Percentiles rank a stretch among this genome's conserved stretches.
These are phyloP conservation scores for Cochlearius cochlearius DNA, from an alignment of 2,113 vertebrate species.

Conservation along the genomic window DNA sequence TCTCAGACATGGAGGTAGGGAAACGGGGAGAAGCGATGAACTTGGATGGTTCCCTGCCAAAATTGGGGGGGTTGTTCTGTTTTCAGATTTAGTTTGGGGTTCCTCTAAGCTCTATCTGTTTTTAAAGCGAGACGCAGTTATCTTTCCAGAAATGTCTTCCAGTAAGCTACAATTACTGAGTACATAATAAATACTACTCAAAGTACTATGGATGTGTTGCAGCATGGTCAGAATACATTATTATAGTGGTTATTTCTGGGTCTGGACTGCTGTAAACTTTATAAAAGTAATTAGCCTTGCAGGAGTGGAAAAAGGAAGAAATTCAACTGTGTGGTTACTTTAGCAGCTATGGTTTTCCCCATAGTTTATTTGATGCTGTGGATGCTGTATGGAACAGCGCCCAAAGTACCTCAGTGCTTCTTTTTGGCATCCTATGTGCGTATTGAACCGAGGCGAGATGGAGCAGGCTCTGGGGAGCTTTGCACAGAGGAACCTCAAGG, in stretches of 20 bases:
- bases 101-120: background rate
- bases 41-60: background rate
- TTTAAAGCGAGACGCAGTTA: background rate
- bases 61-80: background rate
- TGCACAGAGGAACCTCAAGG: background rate
- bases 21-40: background rate
- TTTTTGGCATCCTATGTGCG: background rate
- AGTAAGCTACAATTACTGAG: background rate
- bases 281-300: background rate
- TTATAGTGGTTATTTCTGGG: background rate
- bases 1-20: accelerated
- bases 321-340: background rate
- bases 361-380: background rate
- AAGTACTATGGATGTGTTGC: background rate
- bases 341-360: background rate
- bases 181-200: background rate
- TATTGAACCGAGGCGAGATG: accelerated
- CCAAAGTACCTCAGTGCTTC: background rate
- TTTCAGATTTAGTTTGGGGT: background rate
- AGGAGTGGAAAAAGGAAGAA: background rate
- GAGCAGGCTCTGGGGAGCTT: background rate
- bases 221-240: background rate
- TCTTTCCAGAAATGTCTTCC: background rate
- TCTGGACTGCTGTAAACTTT: background rate
- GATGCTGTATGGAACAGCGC: background rate